Conservation (phyloP, 2,797 vertebrate species). For the Anguilla anguilla region DNA sequence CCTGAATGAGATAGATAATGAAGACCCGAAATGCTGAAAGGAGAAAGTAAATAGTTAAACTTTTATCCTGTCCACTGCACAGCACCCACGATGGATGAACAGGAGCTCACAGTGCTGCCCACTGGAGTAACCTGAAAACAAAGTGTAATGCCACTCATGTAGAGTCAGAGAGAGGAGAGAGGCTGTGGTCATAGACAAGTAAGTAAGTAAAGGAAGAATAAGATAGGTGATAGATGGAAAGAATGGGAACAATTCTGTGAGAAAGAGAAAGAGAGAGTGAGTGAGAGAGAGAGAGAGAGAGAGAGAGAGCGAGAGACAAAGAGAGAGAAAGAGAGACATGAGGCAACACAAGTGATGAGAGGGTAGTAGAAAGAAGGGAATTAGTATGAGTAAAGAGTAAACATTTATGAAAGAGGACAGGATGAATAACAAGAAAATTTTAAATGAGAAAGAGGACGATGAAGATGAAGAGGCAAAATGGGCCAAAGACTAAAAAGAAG, state of each 20-base stretch:
- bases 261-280: neutral
- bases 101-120: neutral
- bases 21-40: neutral
- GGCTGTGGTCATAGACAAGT: neutral
- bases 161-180: neutral
- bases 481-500: neutral
- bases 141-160: neutral
- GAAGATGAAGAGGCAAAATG: neutral
- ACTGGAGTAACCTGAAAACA: neutral
- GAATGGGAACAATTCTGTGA: neutral
- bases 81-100: neutral
- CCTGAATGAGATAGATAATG: slow-evolving; percentile 1
- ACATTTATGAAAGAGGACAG: neutral
- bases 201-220: neutral
- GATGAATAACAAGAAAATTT: neutral
- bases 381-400: neutral
- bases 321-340: neutral
- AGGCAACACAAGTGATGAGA: too few species aligned
- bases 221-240: neutral
- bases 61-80: neutral
- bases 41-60: neutral
- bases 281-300: neutral
- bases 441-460: neutral
- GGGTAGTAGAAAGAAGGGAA: neutral
- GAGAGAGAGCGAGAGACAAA: too few species aligned